These are phyloP conservation scores for Sylvia atricapilla DNA, from an alignment of 2,113 vertebrate species.

Conservation along the genomic window DNA sequence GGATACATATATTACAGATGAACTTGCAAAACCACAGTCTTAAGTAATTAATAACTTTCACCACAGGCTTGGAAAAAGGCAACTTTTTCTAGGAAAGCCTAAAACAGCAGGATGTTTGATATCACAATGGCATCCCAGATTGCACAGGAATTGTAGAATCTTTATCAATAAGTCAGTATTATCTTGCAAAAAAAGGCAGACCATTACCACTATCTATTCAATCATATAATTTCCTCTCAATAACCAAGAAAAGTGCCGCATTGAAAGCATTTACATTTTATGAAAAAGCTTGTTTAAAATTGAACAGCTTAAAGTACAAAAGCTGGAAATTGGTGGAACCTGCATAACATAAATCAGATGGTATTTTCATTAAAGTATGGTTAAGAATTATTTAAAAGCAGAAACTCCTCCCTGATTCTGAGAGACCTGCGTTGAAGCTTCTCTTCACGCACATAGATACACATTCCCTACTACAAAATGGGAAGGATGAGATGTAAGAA, in stretches of 20 bases:
- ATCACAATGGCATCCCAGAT: neutral
- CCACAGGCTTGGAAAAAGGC: neutral
- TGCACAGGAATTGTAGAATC: neutral
- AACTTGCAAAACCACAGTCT: neutral
- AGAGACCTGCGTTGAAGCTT: neutral
- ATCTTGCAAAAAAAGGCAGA: neutral
- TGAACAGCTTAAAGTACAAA: neutral
- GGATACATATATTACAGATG: neutral
- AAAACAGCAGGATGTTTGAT: neutral
- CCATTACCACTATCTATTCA: neutral
- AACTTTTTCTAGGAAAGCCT: neutral
- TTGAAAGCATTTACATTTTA: neutral
- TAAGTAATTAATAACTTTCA: neutral
- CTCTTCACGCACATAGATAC: neutral
- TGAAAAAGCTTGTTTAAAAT: neutral
- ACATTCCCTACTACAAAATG: neutral
- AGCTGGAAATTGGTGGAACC: neutral
- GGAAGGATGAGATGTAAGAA: neutral
- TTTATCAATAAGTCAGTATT: neutral
- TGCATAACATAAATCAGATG: neutral
- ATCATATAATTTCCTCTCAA: neutral
- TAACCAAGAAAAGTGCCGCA: neutral
- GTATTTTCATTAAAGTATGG: neutral
- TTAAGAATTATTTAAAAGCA: neutral
- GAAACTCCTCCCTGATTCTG: neutral